Base-by-base conservation (phyloP, 2,113 vertebrate genomes). In the Carollia perspicillata region DNA sequence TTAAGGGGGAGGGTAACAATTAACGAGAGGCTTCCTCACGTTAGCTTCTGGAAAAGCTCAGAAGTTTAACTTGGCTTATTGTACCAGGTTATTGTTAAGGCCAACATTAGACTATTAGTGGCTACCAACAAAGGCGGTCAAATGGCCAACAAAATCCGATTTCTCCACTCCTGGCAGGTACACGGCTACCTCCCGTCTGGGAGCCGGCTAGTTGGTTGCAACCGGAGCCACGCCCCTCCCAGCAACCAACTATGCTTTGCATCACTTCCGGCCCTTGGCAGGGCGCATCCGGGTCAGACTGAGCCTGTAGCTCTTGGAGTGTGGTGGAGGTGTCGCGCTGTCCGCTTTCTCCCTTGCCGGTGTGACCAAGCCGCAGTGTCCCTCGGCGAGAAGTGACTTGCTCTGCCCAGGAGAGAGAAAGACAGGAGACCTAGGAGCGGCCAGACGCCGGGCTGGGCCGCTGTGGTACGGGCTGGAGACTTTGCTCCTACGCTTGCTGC, bases 201-300 rank as follows among this genome's bases (percentile, higher is more conserved):
- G 6, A 4, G 0, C 0, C 7, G 0, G 8, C 1, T 0, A 4
- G 26, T 16, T 0, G 0, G 2, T 8, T 0, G 33, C 28, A 1
- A 3, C 65, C 8, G 1, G 37, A 5, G 28, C 83, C 68, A 33
- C 94, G 42, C 94, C 92, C 83, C 80, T 35, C 10, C 18, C 40
- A 3, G 72, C 44, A 5, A 6, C 77, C 71, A 4, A 72, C 88
- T 68, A 44, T 1, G 42, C n/a, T 35, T 8, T 0, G 37, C 55
- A 95, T 96, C 96, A 97, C 40, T 96, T 98, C 97, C 95, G 90
- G 71, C 2, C 23, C 22, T 0, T 8, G 14, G 47, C 0, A 28
- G 16, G 94, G n/a, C 65, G 17, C 84, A 22, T 98, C 97, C 97
- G 97, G 97, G 95, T 97, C 65, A n/a, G 17, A 3, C 16, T 20